Conservation (phyloP, 2,113 vertebrate genomes). For the Noturus placidus region DNA sequence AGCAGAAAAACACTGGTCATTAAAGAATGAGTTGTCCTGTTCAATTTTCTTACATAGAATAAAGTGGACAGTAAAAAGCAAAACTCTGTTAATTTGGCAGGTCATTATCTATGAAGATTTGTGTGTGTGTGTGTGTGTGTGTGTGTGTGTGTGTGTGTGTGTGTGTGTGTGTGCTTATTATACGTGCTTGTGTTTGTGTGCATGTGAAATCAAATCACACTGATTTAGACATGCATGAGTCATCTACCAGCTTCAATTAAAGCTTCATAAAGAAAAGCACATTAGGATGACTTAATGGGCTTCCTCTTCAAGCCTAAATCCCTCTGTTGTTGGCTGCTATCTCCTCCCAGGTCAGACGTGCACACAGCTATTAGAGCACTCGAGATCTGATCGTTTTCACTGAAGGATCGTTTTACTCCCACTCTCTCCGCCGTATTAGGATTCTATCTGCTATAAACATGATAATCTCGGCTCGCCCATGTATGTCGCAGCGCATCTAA, state of each 20-base stretch:
- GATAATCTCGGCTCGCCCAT: constrained; percentile 52
- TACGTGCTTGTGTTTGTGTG: not conserved
- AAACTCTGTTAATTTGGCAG: constrained; percentile 34
- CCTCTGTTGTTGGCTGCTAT: constrained; percentile 28
- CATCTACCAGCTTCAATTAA: constrained; percentile 51
- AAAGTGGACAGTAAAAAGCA: constrained; percentile 34
- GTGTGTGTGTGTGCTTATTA: constrained; percentile 2
- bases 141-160: constrained; percentile 25
- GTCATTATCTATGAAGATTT: constrained; percentile 33
- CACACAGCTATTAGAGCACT: constrained; percentile 51
- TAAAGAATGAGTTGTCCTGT: constrained; percentile 43
- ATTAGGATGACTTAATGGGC: constrained; percentile 49
- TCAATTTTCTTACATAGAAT: constrained; percentile 27
- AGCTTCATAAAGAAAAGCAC: constrained; percentile 50
- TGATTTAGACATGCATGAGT: constrained; percentile 51
- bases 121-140: constrained; percentile 24
- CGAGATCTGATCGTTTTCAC: constrained; percentile 54
- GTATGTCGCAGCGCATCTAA: constrained; percentile 51
- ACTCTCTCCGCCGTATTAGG: constrained; percentile 43
- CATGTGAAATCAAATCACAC: constrained; percentile 49
- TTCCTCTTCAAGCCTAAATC: constrained; percentile 35
- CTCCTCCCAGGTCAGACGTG: constrained; percentile 42
- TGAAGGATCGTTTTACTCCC: constrained; percentile 48
- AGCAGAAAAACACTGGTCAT: constrained; percentile 23
- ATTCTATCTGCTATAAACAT: constrained; percentile 51